Evolutionary conservation across 2,113 vertebrate species (phyloP), one percentile per base, ranked within the genome.

Genomic region (Sinocyclocheilus maitianheensis): DNA sequence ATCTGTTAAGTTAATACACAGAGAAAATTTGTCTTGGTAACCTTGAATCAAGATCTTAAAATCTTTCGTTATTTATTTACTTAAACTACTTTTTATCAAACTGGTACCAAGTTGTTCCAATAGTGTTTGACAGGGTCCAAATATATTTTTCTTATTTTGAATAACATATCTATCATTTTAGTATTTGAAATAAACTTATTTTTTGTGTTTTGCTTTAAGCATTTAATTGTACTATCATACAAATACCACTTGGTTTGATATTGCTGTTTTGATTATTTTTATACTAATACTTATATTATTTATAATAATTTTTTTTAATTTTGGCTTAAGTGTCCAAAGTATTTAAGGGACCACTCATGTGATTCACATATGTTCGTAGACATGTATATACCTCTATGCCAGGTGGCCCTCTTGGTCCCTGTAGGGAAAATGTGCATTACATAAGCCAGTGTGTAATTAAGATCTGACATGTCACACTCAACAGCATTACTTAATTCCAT

Each of bases 361-460:
- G 46, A 77, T 77, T 51, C 14, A 20, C 75, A 77, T 53, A 53
- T 53, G 51, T 53, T 53, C 4, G 4, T 53, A 53, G 51, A 53
- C 51, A 5, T 53, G 13, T 53, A 53, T 53, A 16, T 85, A 95
- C 95, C 95, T 95, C 94, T 88, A 87, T 87, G 83, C 96, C 96
- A 63, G 94, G 93, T 76, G 91, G 92, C 89, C 96, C 96, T 80
- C 89, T 92, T 53, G 90, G 93, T 88, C 96, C 96, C 96, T 96
- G 90, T 86, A 81, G 62, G 78, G 53, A 3, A 85, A n/a, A 84
- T 1, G 0, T 40, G 14, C 1, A 75, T 6, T 43, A 37, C 37
- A 16, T 20, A n/a, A 84, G n/a, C 5, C 5, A 69, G 51, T 62
- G 16, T 16, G 20, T 37, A 62, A 37, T 46, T 65, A 72, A 16